phyloP scores from a whole-genome alignment of 1,140 invertebrate genomes.

The Kradibia gibbosae region DNA sequence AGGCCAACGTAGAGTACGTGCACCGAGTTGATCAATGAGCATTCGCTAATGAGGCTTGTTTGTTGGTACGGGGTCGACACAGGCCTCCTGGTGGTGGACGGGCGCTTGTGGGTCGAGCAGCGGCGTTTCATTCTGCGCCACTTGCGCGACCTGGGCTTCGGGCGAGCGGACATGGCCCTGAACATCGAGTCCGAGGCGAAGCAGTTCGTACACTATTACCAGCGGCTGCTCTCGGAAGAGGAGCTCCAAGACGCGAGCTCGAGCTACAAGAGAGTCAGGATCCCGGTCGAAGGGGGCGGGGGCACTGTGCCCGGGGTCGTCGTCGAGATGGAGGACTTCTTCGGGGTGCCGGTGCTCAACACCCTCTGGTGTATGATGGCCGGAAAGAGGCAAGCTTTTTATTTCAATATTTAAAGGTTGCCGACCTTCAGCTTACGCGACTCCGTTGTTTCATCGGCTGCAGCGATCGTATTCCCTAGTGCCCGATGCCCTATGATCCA shows the following conservation, averaged over 20 bases:
- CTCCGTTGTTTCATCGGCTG: too few relatives aligned
- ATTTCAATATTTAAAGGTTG: too few relatives aligned
- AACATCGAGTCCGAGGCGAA: conserved; percentile 80
- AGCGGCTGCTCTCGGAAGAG: conserved; percentile 46
- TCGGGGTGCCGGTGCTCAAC: conserved; percentile 85
- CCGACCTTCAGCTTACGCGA: too few relatives aligned
- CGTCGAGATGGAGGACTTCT: conserved; percentile 80
- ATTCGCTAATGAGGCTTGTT: too few relatives aligned
- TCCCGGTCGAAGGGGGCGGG: conserved; percentile 23
- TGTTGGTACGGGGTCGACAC: too few relatives aligned
- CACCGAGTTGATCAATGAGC: too few relatives aligned
- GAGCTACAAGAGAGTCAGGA: neutral
- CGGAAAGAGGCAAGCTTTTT: conserved; percentile 75
- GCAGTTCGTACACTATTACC: conserved; percentile 75
- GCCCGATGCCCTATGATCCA: too few relatives aligned
- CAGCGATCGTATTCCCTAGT: too few relatives aligned
- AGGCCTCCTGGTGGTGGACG: conserved; percentile 81
- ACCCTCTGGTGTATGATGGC: conserved; percentile 91
- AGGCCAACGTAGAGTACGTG: too few relatives aligned
- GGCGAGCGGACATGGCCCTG: conserved; percentile 81
- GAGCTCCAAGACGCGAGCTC: neutral
- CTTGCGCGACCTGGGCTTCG: conserved; percentile 86
- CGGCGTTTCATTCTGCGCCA: conserved; percentile 85
- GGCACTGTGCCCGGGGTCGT: conserved; percentile 62
- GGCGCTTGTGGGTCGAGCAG: conserved; percentile 87